A percentile compares a stretch with the other conserved stretches of the same genome.
Conservation (phyloP, 2,113 vertebrate genomes). For the Nansenia antarctica region DNA sequence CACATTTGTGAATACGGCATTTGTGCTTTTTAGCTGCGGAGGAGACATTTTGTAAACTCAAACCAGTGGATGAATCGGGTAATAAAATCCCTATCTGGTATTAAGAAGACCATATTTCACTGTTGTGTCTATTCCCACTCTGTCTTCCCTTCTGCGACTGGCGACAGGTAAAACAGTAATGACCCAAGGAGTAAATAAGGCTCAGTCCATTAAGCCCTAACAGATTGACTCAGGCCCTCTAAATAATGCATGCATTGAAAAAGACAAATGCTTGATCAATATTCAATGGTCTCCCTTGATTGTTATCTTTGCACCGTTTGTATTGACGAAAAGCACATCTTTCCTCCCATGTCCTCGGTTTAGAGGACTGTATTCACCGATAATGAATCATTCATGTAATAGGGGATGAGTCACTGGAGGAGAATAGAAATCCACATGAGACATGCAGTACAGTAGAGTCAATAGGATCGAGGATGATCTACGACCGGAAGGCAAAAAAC, state of each 20-base stretch:
- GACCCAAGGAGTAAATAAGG: conserved; percentile 63
- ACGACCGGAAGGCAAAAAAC: no score
- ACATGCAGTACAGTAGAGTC: background rate
- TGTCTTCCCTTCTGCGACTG: conserved; percentile 15
- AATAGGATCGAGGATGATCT: no score
- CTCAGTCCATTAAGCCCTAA: conserved; percentile 65
- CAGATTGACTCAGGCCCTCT: conserved; percentile 58
- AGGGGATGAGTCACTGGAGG: background rate
- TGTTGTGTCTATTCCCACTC: conserved; percentile 29
- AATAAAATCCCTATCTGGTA: no score
- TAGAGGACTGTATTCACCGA: background rate
- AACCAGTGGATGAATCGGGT: background rate
- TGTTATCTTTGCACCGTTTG: conserved; percentile 25
- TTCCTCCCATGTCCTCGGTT: conserved; percentile 27
- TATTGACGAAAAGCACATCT: conserved; percentile 33
- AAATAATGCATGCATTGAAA: conserved; percentile 67
- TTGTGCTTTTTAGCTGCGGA: no score
- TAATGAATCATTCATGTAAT: conserved; percentile 11
- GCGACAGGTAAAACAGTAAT: conserved; percentile 48
- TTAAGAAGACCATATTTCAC: conserved; percentile 11
- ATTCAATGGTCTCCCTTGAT: conserved; percentile 33
- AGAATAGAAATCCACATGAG: background rate
- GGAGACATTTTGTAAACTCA: background rate
- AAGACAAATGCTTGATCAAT: conserved; percentile 64
- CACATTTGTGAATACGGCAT: no score